Base-by-base conservation (phyloP, 2,797 vertebrate species). In the Pangasius macronema region DNA sequence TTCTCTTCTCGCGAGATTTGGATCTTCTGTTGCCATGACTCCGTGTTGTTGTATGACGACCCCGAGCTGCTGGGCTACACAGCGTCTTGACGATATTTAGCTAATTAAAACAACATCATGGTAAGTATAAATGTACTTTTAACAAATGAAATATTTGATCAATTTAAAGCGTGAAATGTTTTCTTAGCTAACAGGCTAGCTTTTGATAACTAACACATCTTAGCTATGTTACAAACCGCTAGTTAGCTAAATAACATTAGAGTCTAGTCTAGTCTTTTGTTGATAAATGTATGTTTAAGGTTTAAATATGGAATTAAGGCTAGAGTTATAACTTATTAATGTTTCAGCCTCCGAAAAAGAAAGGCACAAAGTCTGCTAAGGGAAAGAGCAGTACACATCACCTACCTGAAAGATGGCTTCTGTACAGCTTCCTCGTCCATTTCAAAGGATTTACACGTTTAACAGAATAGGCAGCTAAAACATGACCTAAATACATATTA, bases 281-380 rank as follows among this genome's bases (percentile, higher is more conserved):
- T 80, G 30, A 14, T 11, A 36, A 59, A 36, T 6, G 10, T 51
- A 24, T 81, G 33, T 42, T 24, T 42, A 81, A 16, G 20, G 33
- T 39, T 57, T 24, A 24, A 24, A 36, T 80, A 59, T 80, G 33
- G 20, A 39, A 2, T 61, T 39, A 61, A 3, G 10, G 9, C 2
- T 81, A 27, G 27, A 13, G 2, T 11, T 27, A 39, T 80, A 80
- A 24, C 1, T 14, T 80, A 24, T 80, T 80, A 33, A 24, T 80
- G 72, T 91, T 88, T 36, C 83, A 97, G 97, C 95, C 96, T 0
- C 96, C 96, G 70, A 97, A 97, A 93, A 97, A 96, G 88, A 92
- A 90, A 75, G 92, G 59, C 0, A 94, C 91, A 5, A 96, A 95
- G 80, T 92, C 90, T 39, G 89, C 93, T 88, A 88, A 92, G 49